phyloP scores from a whole-genome alignment of 1,140 invertebrate genomes.

The Monochamus saltuarius region DNA sequence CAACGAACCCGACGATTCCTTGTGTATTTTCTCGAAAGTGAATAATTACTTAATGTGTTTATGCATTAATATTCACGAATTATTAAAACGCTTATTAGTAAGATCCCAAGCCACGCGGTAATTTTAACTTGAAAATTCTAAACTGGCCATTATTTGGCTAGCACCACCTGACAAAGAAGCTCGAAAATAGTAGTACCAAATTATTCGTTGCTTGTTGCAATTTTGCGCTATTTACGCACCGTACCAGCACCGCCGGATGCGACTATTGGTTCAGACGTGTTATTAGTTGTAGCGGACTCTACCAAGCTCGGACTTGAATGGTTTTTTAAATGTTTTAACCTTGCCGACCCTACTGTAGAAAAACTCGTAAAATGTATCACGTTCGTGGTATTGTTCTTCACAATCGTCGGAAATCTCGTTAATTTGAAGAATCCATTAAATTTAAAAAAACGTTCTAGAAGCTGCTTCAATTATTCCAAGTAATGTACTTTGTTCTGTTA shows the following conservation, averaged over 20 bases:
- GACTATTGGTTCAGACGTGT: background rate
- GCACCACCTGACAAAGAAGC: slow-evolving; percentile 15
- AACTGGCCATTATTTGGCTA: slow-evolving; percentile 12
- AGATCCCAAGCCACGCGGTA: slow-evolving; percentile 26
- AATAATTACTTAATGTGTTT: slow-evolving; percentile 24
- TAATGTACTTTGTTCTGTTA: background rate
- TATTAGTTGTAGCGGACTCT: background rate
- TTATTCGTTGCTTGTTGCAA: too few species aligned
- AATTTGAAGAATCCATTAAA: background rate
- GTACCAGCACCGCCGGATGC: too few species aligned
- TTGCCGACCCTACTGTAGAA: background rate
- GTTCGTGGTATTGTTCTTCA: background rate
- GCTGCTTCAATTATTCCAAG: slow-evolving; percentile 10
- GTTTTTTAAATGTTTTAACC: slow-evolving; percentile 1
- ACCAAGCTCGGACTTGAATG: background rate
- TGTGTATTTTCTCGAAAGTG: slow-evolving; percentile 11
- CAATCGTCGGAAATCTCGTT: background rate
- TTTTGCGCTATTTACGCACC: too few species aligned
- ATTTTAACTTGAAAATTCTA: slow-evolving; percentile 24
- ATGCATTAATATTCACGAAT: slow-evolving; percentile 18
- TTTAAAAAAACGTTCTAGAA: slow-evolving; percentile 12
- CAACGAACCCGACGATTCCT: slow-evolving; percentile 10
- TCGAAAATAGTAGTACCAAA: slow-evolving; percentile 18
- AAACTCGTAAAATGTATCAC: background rate
- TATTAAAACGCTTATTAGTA: slow-evolving; percentile 23